Evolutionary conservation across 2,113 vertebrate genomes (phyloP).

Genomic region (Myanophis thanlyinensis): DNA sequence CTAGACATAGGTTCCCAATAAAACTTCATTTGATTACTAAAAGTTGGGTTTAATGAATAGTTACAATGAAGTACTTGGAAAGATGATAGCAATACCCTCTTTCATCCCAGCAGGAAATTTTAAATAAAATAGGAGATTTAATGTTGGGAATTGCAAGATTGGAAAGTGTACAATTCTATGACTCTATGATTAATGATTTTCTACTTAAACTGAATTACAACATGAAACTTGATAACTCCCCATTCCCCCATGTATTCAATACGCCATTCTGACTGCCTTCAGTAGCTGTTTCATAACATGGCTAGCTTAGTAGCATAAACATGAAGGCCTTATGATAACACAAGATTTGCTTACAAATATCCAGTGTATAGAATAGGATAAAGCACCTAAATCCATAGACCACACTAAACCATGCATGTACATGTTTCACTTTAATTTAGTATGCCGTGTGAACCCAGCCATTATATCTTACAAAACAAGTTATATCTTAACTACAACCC

Average conservation of each 20-base stretch:
- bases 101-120: background rate
- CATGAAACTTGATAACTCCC: background rate
- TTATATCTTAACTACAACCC: background rate
- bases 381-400: background rate
- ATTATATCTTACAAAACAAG: background rate
- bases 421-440: background rate
- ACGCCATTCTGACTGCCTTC: background rate
- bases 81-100: background rate
- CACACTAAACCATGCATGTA: background rate
- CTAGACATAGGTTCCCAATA: background rate
- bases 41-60: background rate
- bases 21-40: background rate
- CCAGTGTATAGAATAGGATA: background rate
- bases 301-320: background rate
- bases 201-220: background rate
- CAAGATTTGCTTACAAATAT: background rate
- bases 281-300: background rate
- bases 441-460: background rate
- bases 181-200: background rate
- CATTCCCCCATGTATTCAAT: background rate
- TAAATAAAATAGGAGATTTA: background rate
- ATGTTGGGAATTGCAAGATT: background rate
- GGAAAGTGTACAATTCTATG: background rate
- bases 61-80: background rate
- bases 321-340: background rate